Base-by-base conservation (phyloP, 2,888 invertebrate genomes). In the Vanessa cardui region DNA sequence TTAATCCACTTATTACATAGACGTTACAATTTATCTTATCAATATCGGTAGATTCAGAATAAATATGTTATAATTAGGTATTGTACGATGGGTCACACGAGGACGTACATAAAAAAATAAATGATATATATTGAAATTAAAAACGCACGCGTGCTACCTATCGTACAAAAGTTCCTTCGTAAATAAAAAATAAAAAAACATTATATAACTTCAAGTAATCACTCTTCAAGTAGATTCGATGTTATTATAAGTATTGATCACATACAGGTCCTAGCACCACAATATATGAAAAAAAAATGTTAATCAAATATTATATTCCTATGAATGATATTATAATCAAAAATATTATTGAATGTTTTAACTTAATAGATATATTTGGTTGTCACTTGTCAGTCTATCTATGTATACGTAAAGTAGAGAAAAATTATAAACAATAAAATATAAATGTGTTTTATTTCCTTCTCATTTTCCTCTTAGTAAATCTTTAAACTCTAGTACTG, bases 391-490 rank as follows among this genome's bases (percentile, higher is more conserved):
- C 71, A 70, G 72, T 72, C 63, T 63, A 71, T 72, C 64, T 71
- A 74, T 76, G 77, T 77, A 77, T 76, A 77, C 77, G 78, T 78
- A 76, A 71, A 72, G 78, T 78, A 78, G 77, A 73, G 54, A 58
- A 75, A 39, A 12, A 39, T 39, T 39, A 68, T 69, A 65, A 73
- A 71, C 73, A 67, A 69, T 69, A 56, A 12, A 62, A 45, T 49
- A 58, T 49, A 50, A 15, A 12, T 9, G 12, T 21, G 60, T 60
- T 60, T 65, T 15, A 54, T 54, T 65, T 60, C 21, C 6, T 12
- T 26, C n/a, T 7, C 20, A 20, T 16, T 6, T 1, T 5, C 52
- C 20, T 20, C 3, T 49, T 18, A 49, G 20, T 12, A 9, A 39
- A 39, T 12, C 9, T 12, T 39, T 39, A 12, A n/a, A 39, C 12